Base-by-base conservation (phyloP, 2,888 invertebrate genomes). In the Lasioglossum villosulum region DNA sequence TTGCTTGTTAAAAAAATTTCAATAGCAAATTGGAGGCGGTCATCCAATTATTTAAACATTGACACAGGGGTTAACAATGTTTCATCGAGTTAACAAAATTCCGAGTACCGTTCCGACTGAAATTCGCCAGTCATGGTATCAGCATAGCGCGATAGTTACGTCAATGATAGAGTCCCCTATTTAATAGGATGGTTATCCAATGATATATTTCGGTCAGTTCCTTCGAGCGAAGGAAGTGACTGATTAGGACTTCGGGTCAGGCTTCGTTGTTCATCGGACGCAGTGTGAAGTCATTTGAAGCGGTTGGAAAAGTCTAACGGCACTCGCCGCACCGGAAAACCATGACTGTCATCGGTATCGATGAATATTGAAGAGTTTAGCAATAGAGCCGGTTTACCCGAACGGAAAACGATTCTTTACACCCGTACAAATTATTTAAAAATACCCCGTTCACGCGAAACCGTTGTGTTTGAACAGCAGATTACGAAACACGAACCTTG, bases 161-260 rank as follows among this genome's bases (percentile, higher is more conserved):
- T 45, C 56, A 82, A 75, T 79, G 70, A 56, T 19, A 23, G 45
- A 39, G 78, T 39, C 81, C 63, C 27, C 45, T 8, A 70, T 48
- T 30, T 16, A 42, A 71, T 42, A 27, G 72, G 74, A 74, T 59
- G 27, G 78, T 82, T 78, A 78, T 80, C 66, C 81, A 77, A 84
- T 78, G 63, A 84, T 30, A 75, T 71, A 78, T 82, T 75, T 78
- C 82, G 75, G 48, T 82, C 77, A 74, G 70, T 77, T 77, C 74
- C 68, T 84, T 75, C 23, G 39, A 74, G 37, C 56, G 70, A 70
- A 81, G 84, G 84, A 84, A 81, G 56, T 75, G 77, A 68, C 70
- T 70, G 83, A 82, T 84, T 84, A 80, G 66, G 6, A 76, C 72
- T 74, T 63, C 80, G 42, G 75, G 68, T 81, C 83, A 56, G 34